Evolutionary conservation across 2,888 invertebrate species (phyloP), one percentile per base, ranked within the genome.

Genomic region (Campoplex nolae): DNA sequence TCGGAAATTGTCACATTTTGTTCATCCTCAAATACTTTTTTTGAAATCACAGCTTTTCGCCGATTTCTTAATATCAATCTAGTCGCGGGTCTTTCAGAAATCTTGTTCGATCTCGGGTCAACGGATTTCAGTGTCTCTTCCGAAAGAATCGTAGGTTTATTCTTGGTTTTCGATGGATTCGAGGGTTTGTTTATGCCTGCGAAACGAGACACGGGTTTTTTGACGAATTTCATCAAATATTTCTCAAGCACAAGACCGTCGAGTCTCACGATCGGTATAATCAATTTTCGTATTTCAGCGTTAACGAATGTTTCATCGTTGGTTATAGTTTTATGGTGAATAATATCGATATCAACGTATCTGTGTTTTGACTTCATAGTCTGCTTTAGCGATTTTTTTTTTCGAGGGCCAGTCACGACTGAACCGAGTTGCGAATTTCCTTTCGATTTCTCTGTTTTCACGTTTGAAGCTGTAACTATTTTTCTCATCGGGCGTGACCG

Each of bases 271-370:
- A 88, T 2, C 16, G 58, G 51, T 23, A 88, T 80, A 18, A 68
- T 23, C 13, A 88, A 51, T 68, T 76, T 80, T 45, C 73, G 83
- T 28, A 68, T 68, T 62, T 83, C 80, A 7, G 81, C 77, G 16
- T 62, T 83, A 6, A 77, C 73, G 38, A 86, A 77, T 68, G 71
- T 77, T 4, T 23, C 58, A 38, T 70, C 78, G 8, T 23, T 54
- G 6, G 56, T 54, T 56, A 28, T 35, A 0, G 58, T 35, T 2
- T 58, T 13, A 65, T 84, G 82, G 28, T 28, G 35, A 0, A 78
- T 23, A 0, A 87, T 70, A 6, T 80, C 83, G 38, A 51, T 54
- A n/a, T 87, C 87, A 6, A 83, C 73, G 68, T 87, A 83, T 28
- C 68, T 73, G 38, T 16, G 23, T 3, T 16, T 75, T 8, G 70